phyloP scores from a whole-genome alignment of 2,113 vertebrate species.

The Shinisaurus crocodilurus region DNA sequence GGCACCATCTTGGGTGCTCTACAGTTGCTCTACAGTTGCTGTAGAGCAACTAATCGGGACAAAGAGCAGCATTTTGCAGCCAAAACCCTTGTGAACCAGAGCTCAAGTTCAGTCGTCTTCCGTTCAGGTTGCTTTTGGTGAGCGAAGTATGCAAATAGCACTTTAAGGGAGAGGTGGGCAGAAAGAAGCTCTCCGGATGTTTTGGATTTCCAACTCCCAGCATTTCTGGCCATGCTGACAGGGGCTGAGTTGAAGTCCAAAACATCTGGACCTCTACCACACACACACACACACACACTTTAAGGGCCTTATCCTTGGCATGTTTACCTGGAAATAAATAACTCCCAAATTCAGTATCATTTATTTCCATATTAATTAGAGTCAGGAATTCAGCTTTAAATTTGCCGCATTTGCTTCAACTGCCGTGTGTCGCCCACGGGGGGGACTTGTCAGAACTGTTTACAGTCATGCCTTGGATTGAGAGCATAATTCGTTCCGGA shows the following conservation, averaged over 20 bases:
- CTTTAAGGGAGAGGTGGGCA: not conserved
- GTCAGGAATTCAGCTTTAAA: not conserved
- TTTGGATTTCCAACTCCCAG: no score
- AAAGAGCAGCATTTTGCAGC: not conserved
- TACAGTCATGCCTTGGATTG: no score
- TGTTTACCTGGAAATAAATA: no score
- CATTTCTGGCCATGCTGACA: no score
- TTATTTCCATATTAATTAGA: not conserved
- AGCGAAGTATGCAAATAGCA: not conserved
- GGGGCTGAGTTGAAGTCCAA: no score
- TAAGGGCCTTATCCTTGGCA: not conserved
- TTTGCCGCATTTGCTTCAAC: not conserved
- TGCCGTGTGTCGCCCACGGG: no score
- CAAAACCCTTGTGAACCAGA: not conserved
- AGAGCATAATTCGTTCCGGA: no score
- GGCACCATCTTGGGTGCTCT: no score
- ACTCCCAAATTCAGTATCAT: not conserved
- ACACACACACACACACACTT: no score
- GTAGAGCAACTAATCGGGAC: not conserved
- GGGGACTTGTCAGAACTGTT: no score
- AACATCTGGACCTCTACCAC: no score
- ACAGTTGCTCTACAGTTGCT: no score
- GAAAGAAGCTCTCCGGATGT: not conserved
- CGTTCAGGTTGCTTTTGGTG: not conserved
- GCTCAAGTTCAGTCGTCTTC: not conserved